Evolutionary conservation across 2,888 invertebrate genomes (phyloP), one percentile per base, ranked within the genome.

Genomic region (Hofmannophila pseudospretella): DNA sequence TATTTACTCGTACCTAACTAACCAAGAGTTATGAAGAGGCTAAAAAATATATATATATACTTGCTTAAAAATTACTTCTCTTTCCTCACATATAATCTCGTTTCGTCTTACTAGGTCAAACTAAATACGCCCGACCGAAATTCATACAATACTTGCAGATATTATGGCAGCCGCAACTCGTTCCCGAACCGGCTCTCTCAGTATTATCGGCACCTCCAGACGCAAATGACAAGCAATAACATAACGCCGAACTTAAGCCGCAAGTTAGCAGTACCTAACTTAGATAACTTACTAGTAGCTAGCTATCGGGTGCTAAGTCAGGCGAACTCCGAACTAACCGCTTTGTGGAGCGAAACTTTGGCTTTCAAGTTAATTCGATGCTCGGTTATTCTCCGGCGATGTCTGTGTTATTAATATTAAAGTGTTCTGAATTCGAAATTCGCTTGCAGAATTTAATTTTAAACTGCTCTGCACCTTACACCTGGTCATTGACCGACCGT

Each of bases 261-360:
- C 72, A 73, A 80, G 70, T 77, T 70, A 64, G 68, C 65, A 59
- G 53, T 52, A 64, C 61, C 70, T 72, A 78, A 77, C 69, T 71
- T 64, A 58, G 71, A 74, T 77, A 78, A 78, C 65, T 80, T 70
- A n/a, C n/a, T n/a, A n/a, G n/a, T n/a, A 69, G 70, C 71, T 55
- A 57, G 60, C 64, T 78, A 79, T 80, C 79, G 72, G 67, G 72
- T 69, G 77, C 74, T 78, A 78, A 78, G 78, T 81, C 75, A 74
- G 72, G 49, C 62, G 57, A 75, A 77, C 67, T 76, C 60, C 54
- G 51, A 72, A 75, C 76, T 63, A 65, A 73, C 68, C 74, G 69
- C 71, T 81, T 73, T 69, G 72, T 58, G 64, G 67, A 63, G 52
- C 46, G 41, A 55, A 75, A 79, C 67, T 79, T 76, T 54, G 58